Percentiles rank a stretch among this genome's conserved stretches.
Conservation (phyloP, 2,797 vertebrate genomes). For the Onychomys arenicola region DNA sequence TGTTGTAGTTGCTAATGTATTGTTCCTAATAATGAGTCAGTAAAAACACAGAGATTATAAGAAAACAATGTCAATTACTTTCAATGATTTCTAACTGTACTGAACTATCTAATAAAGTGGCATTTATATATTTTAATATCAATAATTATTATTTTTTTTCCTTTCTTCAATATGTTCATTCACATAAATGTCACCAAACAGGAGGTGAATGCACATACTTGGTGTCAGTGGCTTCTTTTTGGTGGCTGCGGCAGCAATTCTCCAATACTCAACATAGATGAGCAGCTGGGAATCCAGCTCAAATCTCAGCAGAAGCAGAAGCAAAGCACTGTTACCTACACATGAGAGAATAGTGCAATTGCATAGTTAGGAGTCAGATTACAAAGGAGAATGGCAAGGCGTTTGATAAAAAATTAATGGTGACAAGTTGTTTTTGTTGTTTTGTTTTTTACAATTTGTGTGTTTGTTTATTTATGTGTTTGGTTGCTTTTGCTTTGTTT, state of each 20-base stretch:
- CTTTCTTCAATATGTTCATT: not conserved
- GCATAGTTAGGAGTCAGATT: not conserved
- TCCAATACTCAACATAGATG: not conserved
- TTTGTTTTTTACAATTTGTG: not conserved
- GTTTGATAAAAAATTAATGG: not conserved
- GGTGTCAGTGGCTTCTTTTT: not conserved
- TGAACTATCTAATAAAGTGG: not conserved
- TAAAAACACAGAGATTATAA: not conserved
- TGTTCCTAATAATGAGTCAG: not conserved
- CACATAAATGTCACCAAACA: not conserved
- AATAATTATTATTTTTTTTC: not conserved
- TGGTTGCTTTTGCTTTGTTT: not conserved
- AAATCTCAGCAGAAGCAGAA: not conserved
- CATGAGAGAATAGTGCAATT: not conserved
- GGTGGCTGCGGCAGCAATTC: not conserved
- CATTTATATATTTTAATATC: not conserved
- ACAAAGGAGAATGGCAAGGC: not conserved
- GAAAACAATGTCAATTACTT: not conserved
- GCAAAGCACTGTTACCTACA: not conserved
- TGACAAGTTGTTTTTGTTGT: too few species aligned
- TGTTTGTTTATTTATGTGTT: too few species aligned
- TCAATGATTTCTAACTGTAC: not conserved
- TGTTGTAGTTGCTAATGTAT: not conserved
- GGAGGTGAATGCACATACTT: not conserved
- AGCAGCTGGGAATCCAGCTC: not conserved